Evolutionary conservation across 2,797 vertebrate species (phyloP).

Genomic region (Chlorospingus flavigularis): DNA sequence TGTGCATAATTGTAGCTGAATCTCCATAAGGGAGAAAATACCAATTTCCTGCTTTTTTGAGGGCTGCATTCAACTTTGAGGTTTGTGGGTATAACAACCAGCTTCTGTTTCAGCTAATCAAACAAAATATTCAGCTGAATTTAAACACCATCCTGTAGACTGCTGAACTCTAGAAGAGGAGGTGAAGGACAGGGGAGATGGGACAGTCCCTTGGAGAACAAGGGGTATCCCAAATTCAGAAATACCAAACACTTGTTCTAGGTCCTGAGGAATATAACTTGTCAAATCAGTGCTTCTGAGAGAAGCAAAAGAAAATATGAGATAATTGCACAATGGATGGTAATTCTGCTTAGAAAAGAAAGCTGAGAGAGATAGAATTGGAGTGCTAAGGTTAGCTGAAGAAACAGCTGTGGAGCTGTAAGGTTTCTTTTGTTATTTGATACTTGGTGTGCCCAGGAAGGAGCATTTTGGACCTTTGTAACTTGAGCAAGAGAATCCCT

Average conservation of each 20-base stretch:
- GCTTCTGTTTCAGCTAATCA: not conserved
- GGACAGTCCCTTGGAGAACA: not conserved
- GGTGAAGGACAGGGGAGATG: not conserved
- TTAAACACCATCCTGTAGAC: not conserved
- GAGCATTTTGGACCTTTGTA: not conserved
- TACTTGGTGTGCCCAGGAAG: not conserved
- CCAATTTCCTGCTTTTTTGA: not conserved
- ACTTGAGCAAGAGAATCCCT: accelerated
- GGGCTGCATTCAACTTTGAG: not conserved
- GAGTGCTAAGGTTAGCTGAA: not conserved
- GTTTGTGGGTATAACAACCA: not conserved
- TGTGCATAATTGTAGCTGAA: not conserved
- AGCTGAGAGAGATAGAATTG: not conserved
- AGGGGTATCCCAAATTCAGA: not conserved
- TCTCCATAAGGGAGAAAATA: not conserved
- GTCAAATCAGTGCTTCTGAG: not conserved
- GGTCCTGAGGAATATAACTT: not conserved
- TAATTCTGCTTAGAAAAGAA: not conserved
- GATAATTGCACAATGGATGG: not conserved
- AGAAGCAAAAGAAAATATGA: not conserved
- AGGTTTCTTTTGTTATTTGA: not conserved
- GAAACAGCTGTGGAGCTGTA: not conserved
- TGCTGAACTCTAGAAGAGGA: not conserved
- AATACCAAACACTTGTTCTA: not conserved
- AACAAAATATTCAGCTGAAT: not conserved